These are phyloP conservation scores for Salvelinus fontinalis DNA, from an alignment of 2,113 vertebrate genomes.

Conservation along the genomic window DNA sequence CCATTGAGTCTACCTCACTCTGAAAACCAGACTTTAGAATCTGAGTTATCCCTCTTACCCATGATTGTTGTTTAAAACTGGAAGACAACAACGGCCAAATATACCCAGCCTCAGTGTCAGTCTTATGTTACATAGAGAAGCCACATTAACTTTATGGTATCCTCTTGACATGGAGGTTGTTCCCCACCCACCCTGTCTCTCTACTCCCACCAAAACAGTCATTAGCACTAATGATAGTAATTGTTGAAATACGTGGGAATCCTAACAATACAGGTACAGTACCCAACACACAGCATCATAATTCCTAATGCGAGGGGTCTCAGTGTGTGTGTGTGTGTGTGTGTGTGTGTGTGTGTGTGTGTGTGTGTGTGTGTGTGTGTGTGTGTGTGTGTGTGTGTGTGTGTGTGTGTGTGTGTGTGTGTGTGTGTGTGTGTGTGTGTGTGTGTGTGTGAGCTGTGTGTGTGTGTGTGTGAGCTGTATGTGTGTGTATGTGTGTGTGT, in stretches of 20 bases:
- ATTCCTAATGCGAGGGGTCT: neutral
- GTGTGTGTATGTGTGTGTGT: neutral
- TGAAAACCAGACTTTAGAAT: no score
- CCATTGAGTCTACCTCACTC: no score
- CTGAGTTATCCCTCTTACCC: neutral
- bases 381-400: neutral
- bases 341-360: neutral
- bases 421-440: neutral
- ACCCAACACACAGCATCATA: neutral
- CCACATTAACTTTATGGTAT: neutral
- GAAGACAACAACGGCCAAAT: neutral
- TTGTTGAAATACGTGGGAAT: neutral
- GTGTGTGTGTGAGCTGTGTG: no score
- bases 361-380: no score
- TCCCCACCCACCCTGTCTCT: slow-evolving; percentile 2
- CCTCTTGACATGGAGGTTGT: neutral
- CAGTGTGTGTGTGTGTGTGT: neutral
- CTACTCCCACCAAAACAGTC: neutral
- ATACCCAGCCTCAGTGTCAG: neutral
- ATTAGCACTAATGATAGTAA: slow-evolving; percentile 10
- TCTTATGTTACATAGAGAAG: neutral
- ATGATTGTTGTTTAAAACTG: neutral
- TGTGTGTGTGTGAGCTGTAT: neutral
- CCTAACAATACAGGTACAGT: neutral
- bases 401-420: neutral